Percentiles rank a stretch among this genome's conserved stretches.
phyloP scores from a whole-genome alignment of 2,888 invertebrate species.

The Clusia tigrina region DNA sequence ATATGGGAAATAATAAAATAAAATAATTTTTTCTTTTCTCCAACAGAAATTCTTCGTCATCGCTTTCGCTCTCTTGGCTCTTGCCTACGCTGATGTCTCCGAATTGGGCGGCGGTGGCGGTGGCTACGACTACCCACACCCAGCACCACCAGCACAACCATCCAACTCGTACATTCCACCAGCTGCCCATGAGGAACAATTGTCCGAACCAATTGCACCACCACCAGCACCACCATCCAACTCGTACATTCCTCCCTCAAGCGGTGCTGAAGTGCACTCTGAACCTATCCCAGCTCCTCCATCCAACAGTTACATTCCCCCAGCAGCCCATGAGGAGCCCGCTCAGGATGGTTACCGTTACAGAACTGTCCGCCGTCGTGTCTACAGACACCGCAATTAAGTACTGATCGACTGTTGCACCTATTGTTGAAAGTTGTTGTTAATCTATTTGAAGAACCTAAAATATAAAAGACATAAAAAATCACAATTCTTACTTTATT shows the following conservation, averaged over 20 bases:
- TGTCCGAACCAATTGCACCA: constrained; percentile 38
- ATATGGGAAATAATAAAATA: no score
- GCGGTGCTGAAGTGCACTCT: background rate
- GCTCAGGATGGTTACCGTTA: constrained; percentile 55
- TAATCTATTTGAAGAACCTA: no score
- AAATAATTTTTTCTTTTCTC: no score
- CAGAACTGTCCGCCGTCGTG: constrained; percentile 54
- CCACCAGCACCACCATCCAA: constrained; percentile 22
- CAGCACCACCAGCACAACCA: constrained; percentile 29
- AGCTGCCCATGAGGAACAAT: constrained; percentile 36
- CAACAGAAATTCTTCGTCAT: background rate
- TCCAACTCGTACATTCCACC: constrained; percentile 45
- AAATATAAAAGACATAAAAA: no score
- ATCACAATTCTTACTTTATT: no score
- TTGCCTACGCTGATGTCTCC: background rate
- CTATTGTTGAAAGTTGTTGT: no score
- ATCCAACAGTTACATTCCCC: constrained; percentile 44
- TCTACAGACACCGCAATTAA: constrained; percentile 46
- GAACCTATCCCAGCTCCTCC: constrained; percentile 31
- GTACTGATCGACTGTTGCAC: no score
- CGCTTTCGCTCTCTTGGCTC: background rate
- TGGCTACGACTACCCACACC: background rate
- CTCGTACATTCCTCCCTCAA: constrained; percentile 39
- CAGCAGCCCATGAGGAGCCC: constrained; percentile 34
- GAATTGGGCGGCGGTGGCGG: background rate